Conservation (phyloP, 2,113 vertebrate species). For the Lasiurus borealis region DNA sequence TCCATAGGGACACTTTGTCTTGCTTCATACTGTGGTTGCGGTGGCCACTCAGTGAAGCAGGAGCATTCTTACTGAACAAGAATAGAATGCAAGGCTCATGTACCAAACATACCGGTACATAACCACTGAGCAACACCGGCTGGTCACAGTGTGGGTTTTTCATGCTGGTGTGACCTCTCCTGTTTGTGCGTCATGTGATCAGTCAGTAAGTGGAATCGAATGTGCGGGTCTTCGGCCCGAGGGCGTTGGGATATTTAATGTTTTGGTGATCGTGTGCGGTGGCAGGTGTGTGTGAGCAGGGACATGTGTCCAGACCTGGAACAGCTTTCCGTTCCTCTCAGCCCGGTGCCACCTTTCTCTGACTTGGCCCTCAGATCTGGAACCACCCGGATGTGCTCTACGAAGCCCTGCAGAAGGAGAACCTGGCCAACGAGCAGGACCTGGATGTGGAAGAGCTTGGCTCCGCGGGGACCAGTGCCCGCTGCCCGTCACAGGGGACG, state of each 20-base stretch:
- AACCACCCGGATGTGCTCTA: conserved; percentile 98
- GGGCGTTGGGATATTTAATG: neutral
- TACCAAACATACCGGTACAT: neutral
- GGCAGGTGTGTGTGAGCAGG: neutral
- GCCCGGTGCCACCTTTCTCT: neutral
- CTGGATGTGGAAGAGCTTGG: conserved; percentile 97
- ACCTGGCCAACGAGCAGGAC: conserved; percentile 96
- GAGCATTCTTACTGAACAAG: neutral
- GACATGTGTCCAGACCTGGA: neutral
- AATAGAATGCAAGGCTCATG: neutral
- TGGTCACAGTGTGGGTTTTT: too few species aligned
- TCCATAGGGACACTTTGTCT: conserved; percentile 1
- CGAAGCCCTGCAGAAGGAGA: conserved; percentile 98
- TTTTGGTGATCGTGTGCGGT: conserved; percentile 12
- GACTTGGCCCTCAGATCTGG: conserved; percentile 93
- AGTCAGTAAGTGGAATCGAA: neutral
- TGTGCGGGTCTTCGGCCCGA: neutral
- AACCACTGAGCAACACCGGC: too few species aligned
- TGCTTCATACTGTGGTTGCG: neutral
- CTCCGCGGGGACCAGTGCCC: conserved; percentile 88
- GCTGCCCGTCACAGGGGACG: conserved; percentile 91
- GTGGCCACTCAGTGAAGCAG: neutral
- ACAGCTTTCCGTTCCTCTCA: neutral
- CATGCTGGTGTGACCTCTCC: neutral
- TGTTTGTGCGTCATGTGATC: neutral